Base-by-base conservation (phyloP, 2,797 vertebrate genomes). In the Aplochiton taeniatus region DNA sequence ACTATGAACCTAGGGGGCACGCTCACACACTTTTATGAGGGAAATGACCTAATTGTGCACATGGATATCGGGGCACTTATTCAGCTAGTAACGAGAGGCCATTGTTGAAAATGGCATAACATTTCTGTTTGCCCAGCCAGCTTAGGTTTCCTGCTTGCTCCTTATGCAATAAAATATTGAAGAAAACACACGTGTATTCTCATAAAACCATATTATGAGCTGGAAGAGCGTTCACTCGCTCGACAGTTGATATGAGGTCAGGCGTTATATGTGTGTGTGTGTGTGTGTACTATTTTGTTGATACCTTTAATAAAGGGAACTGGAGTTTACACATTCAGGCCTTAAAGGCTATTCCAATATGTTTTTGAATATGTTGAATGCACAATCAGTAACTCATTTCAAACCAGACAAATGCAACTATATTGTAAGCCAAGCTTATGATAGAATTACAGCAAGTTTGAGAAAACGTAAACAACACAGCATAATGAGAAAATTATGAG, bases 1-100 rank as follows among this genome's bases (percentile, higher is more conserved):
- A 79, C 86, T 78, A 57, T 71, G 74, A 72, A 65, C 77, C 70
- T 77, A 59, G 47, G 50, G 78, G 88, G 89, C 87, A 90, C 85
- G 80, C 83, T 80, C 80, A 74, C 83, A 79, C 86, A 70, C 31
- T 91, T 94, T 93, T 88, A 91, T 82, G 69, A 90, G 93, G 93
- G 93, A 95, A 95, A 93, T 95, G 92, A 95, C 90, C 93, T 95
- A 88, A 93, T 83, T 88, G 85, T 89, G 87, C 89, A 89, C 90
- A 88, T 74, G 86, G 87, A 83, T 82, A 82, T 89, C 83, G 89
- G 31, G 88, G 90, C 89, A 85, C 87, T 91, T 88, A 82, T 82
- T 92, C 83, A 87, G 86, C 78, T 75, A 71, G 84, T 91, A 93
- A 93, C 85, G 90, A 88, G 85, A 85, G 84, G 83, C 86, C 90